Evolutionary conservation across 2,797 vertebrate genomes (phyloP).

Genomic region (Phalloptychus januarius): DNA sequence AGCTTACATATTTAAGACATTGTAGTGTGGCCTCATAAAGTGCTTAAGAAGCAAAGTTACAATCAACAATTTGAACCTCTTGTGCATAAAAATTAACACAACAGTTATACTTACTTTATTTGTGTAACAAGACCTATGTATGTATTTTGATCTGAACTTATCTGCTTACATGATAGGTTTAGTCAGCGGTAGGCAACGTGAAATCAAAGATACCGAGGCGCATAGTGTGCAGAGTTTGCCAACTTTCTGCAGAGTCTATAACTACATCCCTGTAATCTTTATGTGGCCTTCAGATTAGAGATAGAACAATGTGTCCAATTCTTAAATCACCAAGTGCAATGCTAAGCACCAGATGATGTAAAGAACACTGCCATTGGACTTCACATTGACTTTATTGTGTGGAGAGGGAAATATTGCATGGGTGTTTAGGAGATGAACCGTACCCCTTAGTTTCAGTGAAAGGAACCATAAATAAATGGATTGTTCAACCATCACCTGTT

Average conservation of each 20-base stretch:
- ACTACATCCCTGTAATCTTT: background rate
- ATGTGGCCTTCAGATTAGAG: background rate
- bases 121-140: background rate
- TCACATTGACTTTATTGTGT: background rate
- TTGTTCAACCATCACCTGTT: background rate
- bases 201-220: too few species aligned
- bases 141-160: background rate
- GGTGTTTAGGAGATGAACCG: background rate
- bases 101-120: background rate
- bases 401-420: background rate
- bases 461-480: background rate
- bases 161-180: background rate
- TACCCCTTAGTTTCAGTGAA: background rate
- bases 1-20: background rate
- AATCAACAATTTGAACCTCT: background rate
- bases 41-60: background rate
- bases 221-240: background rate
- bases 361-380: background rate
- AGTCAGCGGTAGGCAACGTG: too few species aligned
- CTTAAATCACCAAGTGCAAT: background rate
- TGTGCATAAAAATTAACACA: background rate
- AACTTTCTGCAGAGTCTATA: too few species aligned
- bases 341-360: background rate
- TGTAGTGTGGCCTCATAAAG: background rate
- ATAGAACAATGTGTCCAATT: background rate